phyloP scores from a whole-genome alignment of 2,113 vertebrate species.

The Alethe diademata region DNA sequence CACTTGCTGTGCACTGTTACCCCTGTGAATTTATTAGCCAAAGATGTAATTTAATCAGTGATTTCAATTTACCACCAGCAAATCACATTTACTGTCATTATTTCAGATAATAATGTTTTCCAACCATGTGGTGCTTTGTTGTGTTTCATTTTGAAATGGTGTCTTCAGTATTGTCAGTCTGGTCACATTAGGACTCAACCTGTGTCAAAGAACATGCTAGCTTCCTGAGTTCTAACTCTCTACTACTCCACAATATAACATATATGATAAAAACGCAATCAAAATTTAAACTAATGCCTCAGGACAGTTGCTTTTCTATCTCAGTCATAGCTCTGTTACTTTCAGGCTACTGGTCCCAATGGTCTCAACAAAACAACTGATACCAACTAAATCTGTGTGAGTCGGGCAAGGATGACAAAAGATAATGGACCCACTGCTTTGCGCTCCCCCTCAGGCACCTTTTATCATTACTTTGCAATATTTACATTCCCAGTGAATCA shows the following conservation, averaged over 20 bases:
- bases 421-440: neutral
- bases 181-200: neutral
- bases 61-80: slow-evolving; percentile 75
- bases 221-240: neutral
- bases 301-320: neutral
- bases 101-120: slow-evolving; percentile 47
- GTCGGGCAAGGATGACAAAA: neutral
- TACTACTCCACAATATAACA: slow-evolving; percentile 1
- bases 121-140: slow-evolving; percentile 5
- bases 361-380: neutral
- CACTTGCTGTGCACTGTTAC: slow-evolving; percentile 55
- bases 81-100: slow-evolving; percentile 57
- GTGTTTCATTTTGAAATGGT: slow-evolving; percentile 8
- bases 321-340: neutral
- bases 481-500: neutral
- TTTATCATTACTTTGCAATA: neutral
- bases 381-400: neutral
- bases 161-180: slow-evolving; percentile 15
- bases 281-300: neutral
- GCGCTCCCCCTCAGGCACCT: neutral
- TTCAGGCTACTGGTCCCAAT: neutral
- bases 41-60: slow-evolving; percentile 74
- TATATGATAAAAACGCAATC: neutral
- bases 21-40: slow-evolving; percentile 69
- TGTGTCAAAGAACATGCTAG: neutral